These are phyloP conservation scores for Lasioglossum calceatum DNA, from an alignment of 2,888 invertebrate genomes.

Conservation along the genomic window DNA sequence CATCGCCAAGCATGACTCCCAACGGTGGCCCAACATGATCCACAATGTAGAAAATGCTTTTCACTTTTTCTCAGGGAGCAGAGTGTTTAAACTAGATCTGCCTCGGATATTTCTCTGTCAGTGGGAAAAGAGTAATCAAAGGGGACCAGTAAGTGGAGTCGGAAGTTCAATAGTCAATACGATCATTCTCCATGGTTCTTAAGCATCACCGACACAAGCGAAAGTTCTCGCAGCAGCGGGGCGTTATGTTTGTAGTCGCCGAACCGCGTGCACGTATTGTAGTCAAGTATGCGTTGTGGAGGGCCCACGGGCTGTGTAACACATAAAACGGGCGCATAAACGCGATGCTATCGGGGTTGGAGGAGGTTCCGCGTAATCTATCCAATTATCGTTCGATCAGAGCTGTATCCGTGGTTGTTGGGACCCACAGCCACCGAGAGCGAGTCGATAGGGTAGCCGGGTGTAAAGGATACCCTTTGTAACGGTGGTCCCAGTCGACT, in stretches of 20 bases:
- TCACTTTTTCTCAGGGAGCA: not conserved
- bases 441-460: conserved; percentile 33
- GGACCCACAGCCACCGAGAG: conserved; percentile 52
- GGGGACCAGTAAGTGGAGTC: conserved; percentile 17
- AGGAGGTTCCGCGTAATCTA: conserved; percentile 83
- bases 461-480: conserved; percentile 34
- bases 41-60: not conserved
- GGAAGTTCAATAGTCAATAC: conserved; percentile 41
- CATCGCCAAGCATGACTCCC: not conserved
- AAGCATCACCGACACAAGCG: conserved; percentile 25
- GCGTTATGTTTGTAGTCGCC: conserved; percentile 34
- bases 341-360: conserved; percentile 80
- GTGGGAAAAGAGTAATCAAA: conserved; percentile 17
- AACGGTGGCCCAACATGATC: not conserved
- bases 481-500: conserved; percentile 27
- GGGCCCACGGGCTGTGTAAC: conserved; percentile 71
- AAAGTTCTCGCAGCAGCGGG: conserved; percentile 30
- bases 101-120: not conserved
- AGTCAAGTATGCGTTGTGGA: conserved; percentile 57
- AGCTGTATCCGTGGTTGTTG: conserved; percentile 62
- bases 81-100: not conserved
- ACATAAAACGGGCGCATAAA: conserved; percentile 79
- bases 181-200: conserved; percentile 41
- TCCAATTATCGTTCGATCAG: conserved; percentile 83
- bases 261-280: conserved; percentile 51